A percentile compares a stretch with the other conserved stretches of the same genome.
Evolutionary conservation across 2,797 vertebrate genomes (phyloP).

Genomic region (Chaetodon trifasciatus): DNA sequence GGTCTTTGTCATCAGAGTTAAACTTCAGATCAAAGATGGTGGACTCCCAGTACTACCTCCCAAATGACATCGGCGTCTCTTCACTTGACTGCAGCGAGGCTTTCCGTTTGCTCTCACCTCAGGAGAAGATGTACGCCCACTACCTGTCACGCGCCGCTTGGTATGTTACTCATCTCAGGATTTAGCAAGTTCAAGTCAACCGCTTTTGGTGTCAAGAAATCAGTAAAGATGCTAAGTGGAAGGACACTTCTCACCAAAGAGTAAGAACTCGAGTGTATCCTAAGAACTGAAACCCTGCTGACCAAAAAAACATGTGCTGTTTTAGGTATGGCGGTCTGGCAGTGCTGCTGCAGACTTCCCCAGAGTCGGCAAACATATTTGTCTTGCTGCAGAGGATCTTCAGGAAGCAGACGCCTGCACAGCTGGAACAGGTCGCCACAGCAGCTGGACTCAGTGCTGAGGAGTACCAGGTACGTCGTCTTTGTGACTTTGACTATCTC

Average conservation of each 20-base stretch:
- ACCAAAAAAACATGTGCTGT: background rate
- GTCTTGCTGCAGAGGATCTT: conserved; percentile 91
- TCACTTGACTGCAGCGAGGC: conserved; percentile 91
- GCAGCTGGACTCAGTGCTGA: conserved; percentile 88
- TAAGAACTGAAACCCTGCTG: background rate
- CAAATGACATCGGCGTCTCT: conserved; percentile 91
- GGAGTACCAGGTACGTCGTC: conserved; percentile 89
- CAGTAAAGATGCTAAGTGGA: background rate
- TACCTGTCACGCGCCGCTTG: conserved; percentile 91
- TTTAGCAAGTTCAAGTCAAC: background rate
- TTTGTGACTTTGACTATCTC: background rate
- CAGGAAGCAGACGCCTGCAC: conserved; percentile 85
- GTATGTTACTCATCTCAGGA: conserved; percentile 74
- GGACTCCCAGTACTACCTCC: conserved; percentile 93
- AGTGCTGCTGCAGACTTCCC: conserved; percentile 93
- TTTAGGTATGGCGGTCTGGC: conserved; percentile 88
- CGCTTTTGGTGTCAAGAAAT: background rate
- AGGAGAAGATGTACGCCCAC: conserved; percentile 92
- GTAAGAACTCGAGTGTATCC: background rate
- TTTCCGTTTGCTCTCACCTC: conserved; percentile 89
- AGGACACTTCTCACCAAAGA: background rate
- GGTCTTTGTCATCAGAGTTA: conserved; percentile 44
- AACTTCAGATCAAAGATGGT: conserved; percentile 83
- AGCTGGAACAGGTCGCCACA: conserved; percentile 85
- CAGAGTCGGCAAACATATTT: conserved; percentile 91